These are phyloP conservation scores for Camponotus vicinus DNA, from an alignment of 1,140 invertebrate species.

Conservation along the genomic window DNA sequence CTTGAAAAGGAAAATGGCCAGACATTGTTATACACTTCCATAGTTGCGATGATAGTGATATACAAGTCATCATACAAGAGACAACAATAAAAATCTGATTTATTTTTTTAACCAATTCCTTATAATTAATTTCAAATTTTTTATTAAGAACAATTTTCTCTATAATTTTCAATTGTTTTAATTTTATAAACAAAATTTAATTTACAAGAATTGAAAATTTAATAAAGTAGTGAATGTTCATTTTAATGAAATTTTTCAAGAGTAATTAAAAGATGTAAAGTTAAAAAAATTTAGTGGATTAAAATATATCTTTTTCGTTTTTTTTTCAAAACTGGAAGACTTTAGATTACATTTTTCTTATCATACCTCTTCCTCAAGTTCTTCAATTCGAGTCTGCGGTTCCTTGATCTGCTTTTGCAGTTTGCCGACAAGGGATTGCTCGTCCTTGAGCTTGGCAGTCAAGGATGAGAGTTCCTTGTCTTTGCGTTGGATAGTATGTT, in stretches of 20 bases:
- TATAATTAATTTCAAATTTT: not conserved
- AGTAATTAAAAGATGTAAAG: not conserved
- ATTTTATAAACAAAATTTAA: not conserved
- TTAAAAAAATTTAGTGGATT: not conserved
- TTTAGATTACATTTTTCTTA: not conserved
- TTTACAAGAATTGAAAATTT: not conserved
- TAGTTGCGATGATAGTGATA: not conserved
- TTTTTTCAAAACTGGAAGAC: not conserved
- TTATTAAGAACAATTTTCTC: not conserved
- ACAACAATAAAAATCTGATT: not conserved
- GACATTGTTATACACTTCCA: not conserved
- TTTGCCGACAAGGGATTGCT: constrained; percentile 98
- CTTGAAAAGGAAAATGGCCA: constrained; percentile 41
- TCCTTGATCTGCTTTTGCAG: constrained; percentile 99
- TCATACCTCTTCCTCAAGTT: constrained; percentile 96
- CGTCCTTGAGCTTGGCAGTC: constrained; percentile 98
- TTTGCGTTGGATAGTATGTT: constrained; percentile 98
- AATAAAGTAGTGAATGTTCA: not conserved
- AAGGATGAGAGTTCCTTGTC: constrained; percentile 98
- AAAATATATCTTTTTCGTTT: not conserved
- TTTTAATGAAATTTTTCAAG: not conserved
- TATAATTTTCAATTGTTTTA: not conserved
- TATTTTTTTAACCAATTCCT: not conserved
- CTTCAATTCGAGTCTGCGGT: constrained; percentile 98
- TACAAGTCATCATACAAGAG: not conserved